Percentiles rank a stretch among this genome's conserved stretches.
phyloP scores from a whole-genome alignment of 2,113 vertebrate species.

The Brachionichthys hirsutus region DNA sequence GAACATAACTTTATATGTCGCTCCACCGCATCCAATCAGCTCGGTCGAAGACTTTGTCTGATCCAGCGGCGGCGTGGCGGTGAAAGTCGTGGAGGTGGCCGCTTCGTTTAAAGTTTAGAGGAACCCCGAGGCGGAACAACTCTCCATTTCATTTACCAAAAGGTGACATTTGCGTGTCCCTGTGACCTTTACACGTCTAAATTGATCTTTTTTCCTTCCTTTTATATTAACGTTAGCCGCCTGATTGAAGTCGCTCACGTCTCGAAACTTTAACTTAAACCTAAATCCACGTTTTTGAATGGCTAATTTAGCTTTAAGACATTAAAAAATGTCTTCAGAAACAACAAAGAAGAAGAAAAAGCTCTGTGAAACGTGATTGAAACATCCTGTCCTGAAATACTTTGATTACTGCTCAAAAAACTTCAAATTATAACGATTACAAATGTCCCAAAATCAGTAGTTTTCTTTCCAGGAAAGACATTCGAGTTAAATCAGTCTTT shows the following conservation, averaged over 20 bases:
- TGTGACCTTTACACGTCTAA: slow-evolving; percentile 54
- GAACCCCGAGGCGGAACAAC: slow-evolving; percentile 9
- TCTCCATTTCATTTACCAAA: slow-evolving; percentile 5
- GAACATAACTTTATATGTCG: slow-evolving; percentile 44
- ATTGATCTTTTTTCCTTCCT: slow-evolving; percentile 19
- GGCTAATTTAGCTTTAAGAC: too few relatives aligned
- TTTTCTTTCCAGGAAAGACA: too few relatives aligned
- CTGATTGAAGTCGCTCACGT: background rate
- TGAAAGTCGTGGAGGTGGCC: slow-evolving; percentile 5
- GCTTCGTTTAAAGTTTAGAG: slow-evolving; percentile 21
- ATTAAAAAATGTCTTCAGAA: too few relatives aligned
- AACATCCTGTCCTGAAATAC: too few relatives aligned
- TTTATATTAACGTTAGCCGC: slow-evolving; percentile 1
- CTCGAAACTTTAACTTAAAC: too few relatives aligned
- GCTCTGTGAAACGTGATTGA: too few relatives aligned
- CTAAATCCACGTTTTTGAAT: too few relatives aligned
- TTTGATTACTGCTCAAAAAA: background rate
- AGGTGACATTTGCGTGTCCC: slow-evolving; percentile 44
- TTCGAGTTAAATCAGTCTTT: too few relatives aligned
- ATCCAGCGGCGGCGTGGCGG: background rate
- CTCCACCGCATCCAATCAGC: slow-evolving; percentile 36
- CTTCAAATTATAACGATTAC: too few relatives aligned
- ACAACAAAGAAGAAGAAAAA: too few relatives aligned
- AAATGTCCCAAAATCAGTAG: too few relatives aligned
- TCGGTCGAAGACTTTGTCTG: slow-evolving; percentile 23